Evolutionary conservation across 2,888 invertebrate genomes (phyloP).

Genomic region (Caradrina kadenii): DNA sequence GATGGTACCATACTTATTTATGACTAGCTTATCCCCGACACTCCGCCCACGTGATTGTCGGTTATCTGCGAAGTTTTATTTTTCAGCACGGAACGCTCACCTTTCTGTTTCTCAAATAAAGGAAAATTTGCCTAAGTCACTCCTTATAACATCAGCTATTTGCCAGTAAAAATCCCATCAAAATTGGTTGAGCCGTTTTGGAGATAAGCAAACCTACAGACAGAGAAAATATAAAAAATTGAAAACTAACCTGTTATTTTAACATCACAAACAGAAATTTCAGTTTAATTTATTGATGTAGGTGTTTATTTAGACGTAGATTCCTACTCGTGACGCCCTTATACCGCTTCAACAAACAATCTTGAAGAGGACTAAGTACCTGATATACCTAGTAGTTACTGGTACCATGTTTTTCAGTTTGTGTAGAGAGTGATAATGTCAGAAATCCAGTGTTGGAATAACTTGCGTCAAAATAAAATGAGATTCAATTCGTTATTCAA

Average conservation of each 20-base stretch:
- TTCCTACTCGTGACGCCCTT: constrained; percentile 7
- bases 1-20: not conserved
- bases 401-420: not conserved
- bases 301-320: not conserved
- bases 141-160: no score
- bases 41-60: no score
- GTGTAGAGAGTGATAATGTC: not conserved
- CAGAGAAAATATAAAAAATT: no score
- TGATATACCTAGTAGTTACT: not conserved
- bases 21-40: not conserved
- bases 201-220: no score
- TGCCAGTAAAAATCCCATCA: no score
- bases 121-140: no score
- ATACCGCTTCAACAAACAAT: constrained; percentile 23
- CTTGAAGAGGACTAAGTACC: not conserved
- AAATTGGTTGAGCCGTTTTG: no score
- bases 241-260: no score
- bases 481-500: not conserved
- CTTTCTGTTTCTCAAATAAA: no score
- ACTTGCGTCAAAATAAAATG: not conserved
- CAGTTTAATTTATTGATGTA: not conserved
- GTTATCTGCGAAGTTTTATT: no score
- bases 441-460: not conserved
- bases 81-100: no score
- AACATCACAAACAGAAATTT: no score